These are phyloP conservation scores for Phylloscopus whistleri DNA, from an alignment of 2,113 vertebrate species.

Conservation along the genomic window DNA sequence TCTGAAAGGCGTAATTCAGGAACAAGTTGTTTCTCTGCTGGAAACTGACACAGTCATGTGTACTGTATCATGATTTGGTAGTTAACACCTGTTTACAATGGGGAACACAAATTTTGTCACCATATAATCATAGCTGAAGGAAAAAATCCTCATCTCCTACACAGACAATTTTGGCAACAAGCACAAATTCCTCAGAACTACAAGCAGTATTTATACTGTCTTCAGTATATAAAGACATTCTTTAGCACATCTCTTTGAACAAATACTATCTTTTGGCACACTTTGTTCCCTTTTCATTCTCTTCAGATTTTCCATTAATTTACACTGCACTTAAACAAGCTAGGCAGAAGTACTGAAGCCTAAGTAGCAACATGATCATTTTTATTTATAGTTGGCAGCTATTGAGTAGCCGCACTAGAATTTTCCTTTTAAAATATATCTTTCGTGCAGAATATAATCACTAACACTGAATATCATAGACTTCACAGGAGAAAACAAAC, in stretches of 20 bases:
- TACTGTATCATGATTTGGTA: not conserved
- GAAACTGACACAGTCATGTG: not conserved
- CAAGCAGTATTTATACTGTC: not conserved
- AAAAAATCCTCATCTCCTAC: not conserved
- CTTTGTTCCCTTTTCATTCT: not conserved
- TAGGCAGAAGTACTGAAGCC: not conserved
- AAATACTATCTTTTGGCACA: constrained; percentile 1
- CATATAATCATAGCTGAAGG: not conserved
- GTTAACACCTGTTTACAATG: not conserved
- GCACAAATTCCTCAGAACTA: not conserved
- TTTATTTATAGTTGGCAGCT: not conserved
- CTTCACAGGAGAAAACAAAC: not conserved
- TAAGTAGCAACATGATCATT: not conserved
- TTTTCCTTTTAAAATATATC: not conserved
- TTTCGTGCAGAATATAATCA: not conserved
- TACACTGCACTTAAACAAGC: not conserved
- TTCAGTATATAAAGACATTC: not conserved
- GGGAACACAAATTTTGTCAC: not conserved
- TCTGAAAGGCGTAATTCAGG: not conserved
- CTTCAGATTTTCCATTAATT: constrained; percentile 16
- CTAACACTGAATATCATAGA: not conserved
- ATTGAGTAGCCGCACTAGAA: not conserved
- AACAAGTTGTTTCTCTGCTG: not conserved
- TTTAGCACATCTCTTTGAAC: constrained; percentile 11
- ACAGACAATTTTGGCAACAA: not conserved